A percentile compares a stretch with the other conserved stretches of the same genome.
These are phyloP conservation scores for Acromyrmex heyeri DNA, from an alignment of 1,140 invertebrate species.

Conservation along the genomic window DNA sequence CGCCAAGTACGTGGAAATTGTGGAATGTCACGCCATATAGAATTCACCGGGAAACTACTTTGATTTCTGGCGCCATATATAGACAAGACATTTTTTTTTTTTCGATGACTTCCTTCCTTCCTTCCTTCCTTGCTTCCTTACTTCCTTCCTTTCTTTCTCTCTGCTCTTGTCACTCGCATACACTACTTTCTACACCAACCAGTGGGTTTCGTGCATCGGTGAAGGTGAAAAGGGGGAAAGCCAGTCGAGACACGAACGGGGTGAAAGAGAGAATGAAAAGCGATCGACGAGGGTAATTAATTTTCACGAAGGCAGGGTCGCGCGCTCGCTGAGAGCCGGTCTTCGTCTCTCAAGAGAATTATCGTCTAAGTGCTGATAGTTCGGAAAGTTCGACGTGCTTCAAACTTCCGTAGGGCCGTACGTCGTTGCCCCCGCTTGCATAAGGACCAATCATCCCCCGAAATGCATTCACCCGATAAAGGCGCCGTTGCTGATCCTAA, in stretches of 20 bases:
- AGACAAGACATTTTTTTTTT: conserved; percentile 29
- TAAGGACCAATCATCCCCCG: conserved; percentile 60
- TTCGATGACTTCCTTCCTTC: neutral
- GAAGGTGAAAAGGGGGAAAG: conserved; percentile 16
- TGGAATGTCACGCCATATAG: conserved; percentile 53
- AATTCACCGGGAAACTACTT: conserved; percentile 33
- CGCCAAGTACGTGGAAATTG: conserved; percentile 64
- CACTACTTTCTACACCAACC: neutral
- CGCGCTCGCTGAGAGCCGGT: conserved; percentile 34
- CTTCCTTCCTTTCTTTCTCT: neutral
- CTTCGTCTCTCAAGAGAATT: conserved; percentile 65
- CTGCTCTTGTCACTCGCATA: conserved; percentile 33
- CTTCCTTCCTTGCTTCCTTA: neutral
- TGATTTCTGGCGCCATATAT: conserved; percentile 37
- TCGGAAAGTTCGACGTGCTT: conserved; percentile 67
- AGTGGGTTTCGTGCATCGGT: conserved; percentile 29
- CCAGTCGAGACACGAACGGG: conserved; percentile 49
- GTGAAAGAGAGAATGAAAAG: conserved; percentile 60
- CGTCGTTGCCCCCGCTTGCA: conserved; percentile 48
- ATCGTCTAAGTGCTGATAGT: conserved; percentile 65
- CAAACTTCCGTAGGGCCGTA: conserved; percentile 54
- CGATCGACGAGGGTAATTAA: conserved; percentile 67
- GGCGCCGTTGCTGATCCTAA: conserved; percentile 47
- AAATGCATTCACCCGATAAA: conserved; percentile 58
- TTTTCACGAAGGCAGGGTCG: conserved; percentile 58